Percentiles rank a stretch among this genome's conserved stretches.
Evolutionary conservation across 2,113 vertebrate genomes (phyloP).

Genomic region (Elephas maximus): DNA sequence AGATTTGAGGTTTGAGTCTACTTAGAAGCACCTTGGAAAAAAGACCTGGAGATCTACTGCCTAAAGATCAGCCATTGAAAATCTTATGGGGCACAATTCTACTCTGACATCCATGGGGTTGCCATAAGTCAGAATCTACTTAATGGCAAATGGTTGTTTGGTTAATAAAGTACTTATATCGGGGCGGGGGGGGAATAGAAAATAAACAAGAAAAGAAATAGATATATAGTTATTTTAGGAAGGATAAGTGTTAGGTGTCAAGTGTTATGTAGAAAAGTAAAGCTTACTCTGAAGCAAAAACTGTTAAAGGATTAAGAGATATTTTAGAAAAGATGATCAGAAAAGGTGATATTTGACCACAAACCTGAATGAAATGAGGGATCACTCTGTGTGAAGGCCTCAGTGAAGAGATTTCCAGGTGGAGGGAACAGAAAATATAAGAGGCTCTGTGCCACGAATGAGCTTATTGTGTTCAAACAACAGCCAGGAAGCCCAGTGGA

Average conservation of each 20-base stretch:
- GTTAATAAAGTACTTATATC: neutral
- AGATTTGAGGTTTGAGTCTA: neutral
- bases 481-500: neutral
- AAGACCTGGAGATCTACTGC: neutral
- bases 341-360: neutral
- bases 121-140: too few relatives aligned
- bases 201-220: constrained; percentile 18
- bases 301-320: neutral
- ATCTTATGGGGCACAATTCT: neutral
- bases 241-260: neutral
- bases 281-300: neutral
- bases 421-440: neutral
- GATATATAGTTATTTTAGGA: neutral
- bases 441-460: neutral
- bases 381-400: neutral
- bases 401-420: neutral
- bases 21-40: neutral
- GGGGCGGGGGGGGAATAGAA: neutral
- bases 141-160: too few relatives aligned
- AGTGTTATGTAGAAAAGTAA: neutral
- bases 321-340: neutral
- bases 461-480: neutral
- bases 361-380: neutral
- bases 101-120: neutral
- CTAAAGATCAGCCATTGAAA: neutral